Evolutionary conservation across 1,140 invertebrate species (phyloP), one percentile per base, ranked within the genome.

Genomic region (Drosophila tani): DNA sequence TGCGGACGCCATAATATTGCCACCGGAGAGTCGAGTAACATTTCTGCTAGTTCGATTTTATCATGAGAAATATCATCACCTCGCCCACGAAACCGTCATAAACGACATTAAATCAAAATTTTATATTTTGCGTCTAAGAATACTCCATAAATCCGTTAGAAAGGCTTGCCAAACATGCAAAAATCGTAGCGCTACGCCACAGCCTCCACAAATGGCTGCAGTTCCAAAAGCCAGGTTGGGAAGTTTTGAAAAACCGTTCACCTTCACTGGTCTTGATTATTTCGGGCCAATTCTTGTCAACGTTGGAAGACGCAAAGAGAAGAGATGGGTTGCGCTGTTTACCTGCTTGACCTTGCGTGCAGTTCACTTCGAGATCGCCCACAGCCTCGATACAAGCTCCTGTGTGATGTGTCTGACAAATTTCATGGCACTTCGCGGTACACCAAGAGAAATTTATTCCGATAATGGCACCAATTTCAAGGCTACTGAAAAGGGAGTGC

Each of bases 391-490:
- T 29, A 53, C 35, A 29, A 64, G 24, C 17, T 55, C 17, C 15
- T 64, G 21, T 7, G 14, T 53, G 15, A 64, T 64, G 49, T 51
- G 47, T 12, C 40, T 65, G 1, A 6, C 50, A 5, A 65, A 57
- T 21, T 56, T 57, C 9, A 62, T 50, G 19, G 19, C 19, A 14
- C 27, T 35, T 29, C 41, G 41, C 24, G 40, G 29, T 12, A 55
- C 50, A 3, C 41, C 51, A 14, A 46, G 41, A 65, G 29, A 65
- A 46, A 65, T 62, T 14, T 62, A 15, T 15, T 62, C 46, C 9
- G 32, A 50, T 24, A 38, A 62, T 24, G 14, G 19, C 8, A 62
- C 19, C 32, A 62, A 62, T 46, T 65, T 57, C 12, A 65, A 57
- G 27, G 51, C 63, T 5, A 56, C 63, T 12, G 50, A 55, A 32